Base-by-base conservation (phyloP, 2,113 vertebrate species). In the human (Homo sapiens) region DNA sequence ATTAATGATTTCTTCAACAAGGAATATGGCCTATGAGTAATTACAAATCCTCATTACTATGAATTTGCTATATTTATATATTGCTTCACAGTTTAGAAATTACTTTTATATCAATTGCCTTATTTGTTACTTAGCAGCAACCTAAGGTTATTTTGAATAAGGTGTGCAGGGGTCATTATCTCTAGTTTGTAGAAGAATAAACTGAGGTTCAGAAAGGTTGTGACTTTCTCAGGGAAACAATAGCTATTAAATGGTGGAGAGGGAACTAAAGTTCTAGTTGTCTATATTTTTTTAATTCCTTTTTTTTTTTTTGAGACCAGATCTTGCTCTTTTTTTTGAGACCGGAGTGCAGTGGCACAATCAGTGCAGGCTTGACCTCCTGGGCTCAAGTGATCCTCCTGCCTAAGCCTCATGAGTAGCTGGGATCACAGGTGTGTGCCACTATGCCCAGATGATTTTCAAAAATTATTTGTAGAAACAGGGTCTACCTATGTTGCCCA, bases 51-150 rank as follows among this genome's bases (percentile, higher is more conserved):
- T 97, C 17, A 25, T 88, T 90, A 38, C 55, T 94, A 40, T 70
- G 40, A 68, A 75, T 57, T 64, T 96, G 17, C 40, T 92, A 45
- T 68, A 6, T 92, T 79, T 92, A n/a, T 43, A 6, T 94, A 57
- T 89, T 86, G 50, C 52, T 50, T 92, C 81, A 83, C 4, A 57
- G 73, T 86, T 96, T 92, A 50, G 32, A 87, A 76, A 52, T 57
- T 95, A 82, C 20, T 72, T 84, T 52, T 92, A 23, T 72, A 81
- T 94, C 14, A 30, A 68, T 93, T 97, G 43, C 22, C 45, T 96
- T 32, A 17, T 27, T 35, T 38, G 83, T 68, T 92, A 43, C 18
- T 82, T 93, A 79, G 13, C 52, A 81, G 64, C n/a, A 76, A 20
- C 10, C 30, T 43, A 93, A 23, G 4, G 18, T 90, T 66, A 30